Evolutionary conservation across 1,140 invertebrate genomes (phyloP).

Genomic region (Geopemphigus sp.): DNA sequence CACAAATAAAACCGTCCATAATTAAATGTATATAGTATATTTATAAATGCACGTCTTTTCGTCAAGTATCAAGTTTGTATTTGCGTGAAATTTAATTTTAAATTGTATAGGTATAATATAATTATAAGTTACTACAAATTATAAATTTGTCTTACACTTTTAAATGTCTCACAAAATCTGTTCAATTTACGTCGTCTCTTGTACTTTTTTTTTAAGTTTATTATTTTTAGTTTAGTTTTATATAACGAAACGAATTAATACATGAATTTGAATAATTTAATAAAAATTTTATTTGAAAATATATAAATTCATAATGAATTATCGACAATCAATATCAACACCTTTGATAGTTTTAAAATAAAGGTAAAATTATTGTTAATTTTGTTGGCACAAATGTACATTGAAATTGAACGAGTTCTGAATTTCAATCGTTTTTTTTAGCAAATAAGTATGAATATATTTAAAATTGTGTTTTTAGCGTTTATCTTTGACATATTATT

Average conservation of each 20-base stretch:
- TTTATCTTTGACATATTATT: no score
- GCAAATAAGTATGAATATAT: background rate
- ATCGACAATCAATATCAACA: background rate
- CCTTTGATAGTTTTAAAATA: background rate
- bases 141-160: background rate
- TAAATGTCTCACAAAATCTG: background rate
- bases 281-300: no score
- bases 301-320: no score
- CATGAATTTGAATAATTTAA: no score
- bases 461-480: no score
- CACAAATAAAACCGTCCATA: no score
- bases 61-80: background rate
- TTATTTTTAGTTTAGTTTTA: background rate
- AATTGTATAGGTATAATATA: background rate
- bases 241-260: no score
- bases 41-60: no score
- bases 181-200: background rate
- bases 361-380: background rate
- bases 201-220: background rate
- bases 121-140: background rate
- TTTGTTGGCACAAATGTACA: background rate
- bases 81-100: background rate
- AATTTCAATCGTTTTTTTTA: background rate
- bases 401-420: background rate
- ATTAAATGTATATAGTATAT: no score